Base-by-base conservation (phyloP, 2,888 invertebrate genomes). In the Troglohyphantes excavatus region DNA sequence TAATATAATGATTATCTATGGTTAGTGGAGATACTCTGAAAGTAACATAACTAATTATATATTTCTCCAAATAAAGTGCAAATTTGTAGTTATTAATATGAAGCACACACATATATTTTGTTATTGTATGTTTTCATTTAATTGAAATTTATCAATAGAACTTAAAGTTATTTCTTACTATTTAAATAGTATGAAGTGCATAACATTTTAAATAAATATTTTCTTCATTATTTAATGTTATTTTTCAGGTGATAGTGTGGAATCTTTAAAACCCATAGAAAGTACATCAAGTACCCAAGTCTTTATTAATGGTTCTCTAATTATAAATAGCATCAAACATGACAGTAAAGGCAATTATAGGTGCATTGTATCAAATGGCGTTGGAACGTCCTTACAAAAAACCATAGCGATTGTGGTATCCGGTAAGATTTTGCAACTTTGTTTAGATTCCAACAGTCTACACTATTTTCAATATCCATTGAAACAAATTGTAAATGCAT, bases 221-320 rank as follows among this genome's bases (percentile, higher is more conserved):
- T 39, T 23, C 26, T 65, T 17, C 6, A 65, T 65, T 65, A 23
- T 9, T 26, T 1, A 5, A 65, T 26, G 7, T 65, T 65, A 5
- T 65, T 65, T 65, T 65, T 23, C 23, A 78, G 78, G 65, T n/a
- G 79, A 53, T n/a, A 27, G 19, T 5, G 0, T 11, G 11, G 27
- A 17, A 6, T 29, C 67, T 26, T 39, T 9, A 2, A 21, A 9
- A 17, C 46, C n/a, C 26, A 19, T 68, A 6, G 68, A 61, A 6
- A 33, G 23, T n/a, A 19, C 65, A 17, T 65, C 73, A 13, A 84
- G 67, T 33, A 46, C 46, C n/a, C 78, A 90, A 68, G 33, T 59
- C 2, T 82, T 83, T 43, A n/a, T 7, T 2, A 90, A 90, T 76
- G 90, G 90, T 2, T 83, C 90, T 5, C 39, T 90, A 21, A 53